Percentiles rank a stretch among this genome's conserved stretches.
phyloP scores from a whole-genome alignment of 2,797 vertebrate genomes.

The Pangasius djambal region DNA sequence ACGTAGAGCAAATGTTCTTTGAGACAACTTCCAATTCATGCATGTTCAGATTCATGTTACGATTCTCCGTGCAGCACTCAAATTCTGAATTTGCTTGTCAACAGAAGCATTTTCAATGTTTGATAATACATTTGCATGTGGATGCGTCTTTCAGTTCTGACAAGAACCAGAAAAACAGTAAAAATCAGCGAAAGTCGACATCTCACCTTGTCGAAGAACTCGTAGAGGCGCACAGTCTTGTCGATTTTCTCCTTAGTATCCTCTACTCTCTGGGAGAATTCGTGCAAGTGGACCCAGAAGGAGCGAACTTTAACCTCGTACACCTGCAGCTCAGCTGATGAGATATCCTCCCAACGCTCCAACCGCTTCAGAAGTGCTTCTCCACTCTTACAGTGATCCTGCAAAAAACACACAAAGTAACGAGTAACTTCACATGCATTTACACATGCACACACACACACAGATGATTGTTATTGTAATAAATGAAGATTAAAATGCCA shows the following conservation, averaged over 20 bases:
- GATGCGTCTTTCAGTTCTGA: neutral
- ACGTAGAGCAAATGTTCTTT: neutral
- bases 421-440: constrained; percentile 6
- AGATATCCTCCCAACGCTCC: constrained; percentile 77
- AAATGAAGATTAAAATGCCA: neutral
- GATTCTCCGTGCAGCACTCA: neutral
- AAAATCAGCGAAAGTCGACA: neutral
- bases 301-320: constrained; percentile 76
- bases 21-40: neutral
- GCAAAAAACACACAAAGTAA: constrained; percentile 29
- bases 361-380: constrained; percentile 79
- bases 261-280: constrained; percentile 83
- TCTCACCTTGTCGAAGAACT: constrained; percentile 88
- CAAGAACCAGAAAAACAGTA: neutral
- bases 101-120: neutral
- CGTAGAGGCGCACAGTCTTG: constrained; percentile 77
- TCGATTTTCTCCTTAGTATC: constrained; percentile 74
- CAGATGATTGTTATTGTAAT: neutral
- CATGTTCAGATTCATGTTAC: neutral
- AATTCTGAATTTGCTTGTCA: neutral
- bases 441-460: neutral
- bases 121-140: neutral
- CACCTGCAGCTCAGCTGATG: constrained; percentile 71
- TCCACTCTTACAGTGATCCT: constrained; percentile 81
- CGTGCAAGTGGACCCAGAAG: constrained; percentile 77